Base-by-base conservation (phyloP, 2,797 vertebrate genomes). In the Calcarius lapponicus region DNA sequence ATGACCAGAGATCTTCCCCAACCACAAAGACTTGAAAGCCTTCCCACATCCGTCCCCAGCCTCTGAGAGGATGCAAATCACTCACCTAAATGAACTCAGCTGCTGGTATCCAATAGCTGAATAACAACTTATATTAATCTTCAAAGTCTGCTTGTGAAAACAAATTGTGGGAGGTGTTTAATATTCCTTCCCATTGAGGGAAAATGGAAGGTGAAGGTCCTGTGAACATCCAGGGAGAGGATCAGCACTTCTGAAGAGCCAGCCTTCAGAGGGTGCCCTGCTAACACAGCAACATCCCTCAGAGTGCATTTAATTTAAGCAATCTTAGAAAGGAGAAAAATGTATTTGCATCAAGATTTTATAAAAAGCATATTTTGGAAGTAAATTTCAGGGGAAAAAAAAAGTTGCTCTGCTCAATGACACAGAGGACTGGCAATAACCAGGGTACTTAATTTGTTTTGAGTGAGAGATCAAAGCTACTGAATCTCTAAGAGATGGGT, bases 381-480 rank as follows among this genome's bases (percentile, higher is more conserved):
- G 60, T 47, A 24, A 61, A 78, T 67, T 72, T 64, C 54, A 79
- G 38, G 16, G 2, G 4, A 2, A 57, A 69, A 70, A 70, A 57
- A 60, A 29, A 45, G 13, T 28, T 87, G 56, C 51, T 78, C 45
- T 51, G 47, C 43, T 65, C 17, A 72, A 80, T 26, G 29, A 76
- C 45, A 79, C 71, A 83, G 73, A 76, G 36, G 48, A 67, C 74
- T 67, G 65, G 28, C 53, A 94, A 90, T 45, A 89, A 45, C 19
- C 48, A 90, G 42, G 40, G 18, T 38, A 31, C 10, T 76, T 80
- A 24, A 71, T 54, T 87, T 90, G 79, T 56, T 92, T 60, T 31
- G 54, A 93, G 80, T 17, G 47, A 95, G 51, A 95, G 65, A 91
- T 66, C 80, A 95, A 92, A 96, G 79, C 48, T 56, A 50, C 54